Evolutionary conservation across 2,797 vertebrate species (phyloP), one percentile per base, ranked within the genome.

Genomic region (Acanthornis magna): DNA sequence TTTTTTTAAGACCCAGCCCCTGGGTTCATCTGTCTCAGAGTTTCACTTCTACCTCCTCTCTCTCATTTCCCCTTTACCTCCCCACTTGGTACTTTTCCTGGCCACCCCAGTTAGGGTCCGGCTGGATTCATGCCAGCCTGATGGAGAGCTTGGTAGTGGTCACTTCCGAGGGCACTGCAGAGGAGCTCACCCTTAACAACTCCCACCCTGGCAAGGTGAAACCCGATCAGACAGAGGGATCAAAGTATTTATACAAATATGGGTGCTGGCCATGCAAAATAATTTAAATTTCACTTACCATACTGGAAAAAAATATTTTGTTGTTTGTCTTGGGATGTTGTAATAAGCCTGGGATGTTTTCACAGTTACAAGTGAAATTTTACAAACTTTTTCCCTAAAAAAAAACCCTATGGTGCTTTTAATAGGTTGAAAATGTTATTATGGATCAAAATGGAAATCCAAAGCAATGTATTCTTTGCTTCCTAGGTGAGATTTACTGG

Each of bases 31-130:
- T 85, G 78, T 79, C 82, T 90, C 26, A 63, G 88, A 94, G 96
- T 97, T 97, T 97, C 97, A 96, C 96, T 97, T 97, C 97, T 96
- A 95, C 91, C 88, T 29, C 36, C 42, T 26, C 11, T 30, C 80
- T 97, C 89, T 97, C 96, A 0, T 96, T 97, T 97, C 97, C 97
- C 91, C 85, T 97, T 97, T 94, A 95, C 89, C 89, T 96, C 73
- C 74, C 70, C 5, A 2, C 73, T 54, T 9, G 27, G 83, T 71
- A 72, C 79, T 96, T 96, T 95, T 97, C 91, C 84, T 43, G 47
- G 30, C 63, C 10, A 30, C 76, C 57, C 30, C 22, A 38, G 2
- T 63, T 23, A n/a, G 65, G 95, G 94, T 94, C 92, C 45, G 51
- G 60, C 93, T 6, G 34, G 79, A 89, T 94, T 96, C 80, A 91